Evolutionary conservation across 2,797 vertebrate species (phyloP), one percentile per base, ranked within the genome.

Genomic region (Acipenser oxyrinchus): DNA sequence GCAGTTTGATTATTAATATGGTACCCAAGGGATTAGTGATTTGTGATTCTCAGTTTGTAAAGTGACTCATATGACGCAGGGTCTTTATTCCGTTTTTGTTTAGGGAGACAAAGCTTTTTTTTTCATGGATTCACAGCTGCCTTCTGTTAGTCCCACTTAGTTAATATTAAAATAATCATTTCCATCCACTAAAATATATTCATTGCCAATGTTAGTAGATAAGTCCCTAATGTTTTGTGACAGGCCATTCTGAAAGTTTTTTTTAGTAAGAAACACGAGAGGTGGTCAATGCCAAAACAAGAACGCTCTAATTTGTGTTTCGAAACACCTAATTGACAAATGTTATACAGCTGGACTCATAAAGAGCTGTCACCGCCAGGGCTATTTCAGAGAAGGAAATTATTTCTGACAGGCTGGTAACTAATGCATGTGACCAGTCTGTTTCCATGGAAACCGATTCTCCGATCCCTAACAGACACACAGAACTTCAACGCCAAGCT

Each of bases 361-460:
- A 76, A 75, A 73, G 70, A 74, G 69, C 69, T 75, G 76, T 78
- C 75, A 76, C 70, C 62, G 51, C 65, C 63, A 65, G 68, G 66
- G 72, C 68, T 51, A 69, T 74, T 69, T 69, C 71, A 37, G 53
- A 66, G 51, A 70, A 59, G 66, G 65, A 69, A 72, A 78, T 81
- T 76, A 71, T 75, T 74, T 68, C 78, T 77, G 79, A 78, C 79
- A 74, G 75, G 67, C 70, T 65, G 62, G 72, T 68, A 74, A 70
- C 74, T 68, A 66, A 68, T 69, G 74, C 75, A 77, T 70, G 71
- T 75, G 73, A 79, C 74, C 73, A 10, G 68, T 76, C 70, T 72
- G 80, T 80, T 79, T 76, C 78, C 74, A 80, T 76, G 71, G 78
- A 72, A 73, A 81, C 77, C 50, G 70, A 75, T 69, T 67, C 71